phyloP scores from a whole-genome alignment of 2,113 vertebrate genomes.

The Phaethon lepturus region DNA sequence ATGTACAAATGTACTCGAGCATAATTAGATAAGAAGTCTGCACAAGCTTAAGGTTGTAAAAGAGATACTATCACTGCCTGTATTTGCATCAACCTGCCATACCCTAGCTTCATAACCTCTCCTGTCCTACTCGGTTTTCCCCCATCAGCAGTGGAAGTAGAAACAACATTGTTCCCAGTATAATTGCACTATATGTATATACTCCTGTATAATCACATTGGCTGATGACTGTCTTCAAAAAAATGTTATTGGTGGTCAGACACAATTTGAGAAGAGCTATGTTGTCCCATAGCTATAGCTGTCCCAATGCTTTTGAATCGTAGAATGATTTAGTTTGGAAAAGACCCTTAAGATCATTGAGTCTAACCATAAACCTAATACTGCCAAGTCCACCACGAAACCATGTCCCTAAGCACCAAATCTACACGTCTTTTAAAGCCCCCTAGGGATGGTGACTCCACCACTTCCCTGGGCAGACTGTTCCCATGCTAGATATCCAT shows the following conservation, averaged over 20 bases:
- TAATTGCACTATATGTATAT: neutral
- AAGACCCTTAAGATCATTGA: too few species aligned
- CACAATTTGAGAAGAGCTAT: neutral
- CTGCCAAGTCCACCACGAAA: too few species aligned
- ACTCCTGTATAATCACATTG: neutral
- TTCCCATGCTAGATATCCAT: too few species aligned
- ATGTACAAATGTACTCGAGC: neutral
- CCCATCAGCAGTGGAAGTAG: neutral
- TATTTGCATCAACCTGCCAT: neutral
- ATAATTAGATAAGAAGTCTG: conserved; percentile 1
- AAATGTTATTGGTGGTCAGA: neutral
- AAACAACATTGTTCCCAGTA: neutral
- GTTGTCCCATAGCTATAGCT: neutral
- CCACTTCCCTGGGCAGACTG: too few species aligned
- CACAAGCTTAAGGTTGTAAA: neutral
- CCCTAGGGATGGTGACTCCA: too few species aligned
- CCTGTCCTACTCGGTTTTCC: neutral
- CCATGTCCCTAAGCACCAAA: too few species aligned
- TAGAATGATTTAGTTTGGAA: neutral
- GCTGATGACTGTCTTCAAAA: neutral
- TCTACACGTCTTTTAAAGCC: too few species aligned
- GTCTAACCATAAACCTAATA: too few species aligned
- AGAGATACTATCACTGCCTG: neutral
- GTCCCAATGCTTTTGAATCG: neutral
- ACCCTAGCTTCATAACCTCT: neutral